Percentiles rank a stretch among this genome's conserved stretches.
phyloP scores from a whole-genome alignment of 2,113 vertebrate species.

The Rhineura floridana region DNA sequence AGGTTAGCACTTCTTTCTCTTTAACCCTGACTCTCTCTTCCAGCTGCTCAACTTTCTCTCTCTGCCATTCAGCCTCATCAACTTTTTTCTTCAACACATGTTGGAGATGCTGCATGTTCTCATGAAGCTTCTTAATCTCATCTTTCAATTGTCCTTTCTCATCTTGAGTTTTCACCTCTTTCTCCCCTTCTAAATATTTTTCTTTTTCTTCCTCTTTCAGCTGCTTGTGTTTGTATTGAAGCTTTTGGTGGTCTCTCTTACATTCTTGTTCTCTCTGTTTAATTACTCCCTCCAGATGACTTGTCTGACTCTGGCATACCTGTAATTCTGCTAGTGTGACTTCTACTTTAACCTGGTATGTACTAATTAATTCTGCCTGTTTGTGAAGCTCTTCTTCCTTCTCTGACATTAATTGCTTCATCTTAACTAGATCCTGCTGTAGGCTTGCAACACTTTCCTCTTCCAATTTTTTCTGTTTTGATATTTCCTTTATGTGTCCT shows the following conservation, averaged over 20 bases:
- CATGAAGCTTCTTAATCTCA: conserved; percentile 26
- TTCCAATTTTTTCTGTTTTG: conserved; percentile 12
- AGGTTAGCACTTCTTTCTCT: conserved; percentile 48
- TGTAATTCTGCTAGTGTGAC: conserved; percentile 49
- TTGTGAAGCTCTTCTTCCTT: conserved; percentile 58
- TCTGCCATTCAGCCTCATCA: conserved; percentile 44
- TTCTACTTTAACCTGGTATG: conserved; percentile 38
- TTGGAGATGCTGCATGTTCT: conserved; percentile 51
- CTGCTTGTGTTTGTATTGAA: conserved; percentile 35
- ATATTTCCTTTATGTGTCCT: conserved; percentile 32
- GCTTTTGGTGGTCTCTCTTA: conserved; percentile 41
- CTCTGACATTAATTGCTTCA: conserved; percentile 30
- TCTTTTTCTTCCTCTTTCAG: conserved; percentile 45
- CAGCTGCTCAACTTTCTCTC: conserved; percentile 46
- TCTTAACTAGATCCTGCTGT: conserved; percentile 30
- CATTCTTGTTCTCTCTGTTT: conserved; percentile 41
- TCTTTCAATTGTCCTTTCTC: conserved; percentile 21
- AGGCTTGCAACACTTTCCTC: conserved; percentile 21
- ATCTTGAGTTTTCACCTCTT: conserved; percentile 18
- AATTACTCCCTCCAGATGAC: conserved; percentile 48
- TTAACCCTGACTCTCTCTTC: conserved; percentile 47
- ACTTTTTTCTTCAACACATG: conserved; percentile 52
- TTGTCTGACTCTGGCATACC: conserved; percentile 54
- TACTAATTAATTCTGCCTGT: conserved; percentile 59
- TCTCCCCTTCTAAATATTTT: conserved; percentile 41